These are phyloP conservation scores for Ceratina calcarata DNA, from an alignment of 1,140 invertebrate species.

Conservation along the genomic window DNA sequence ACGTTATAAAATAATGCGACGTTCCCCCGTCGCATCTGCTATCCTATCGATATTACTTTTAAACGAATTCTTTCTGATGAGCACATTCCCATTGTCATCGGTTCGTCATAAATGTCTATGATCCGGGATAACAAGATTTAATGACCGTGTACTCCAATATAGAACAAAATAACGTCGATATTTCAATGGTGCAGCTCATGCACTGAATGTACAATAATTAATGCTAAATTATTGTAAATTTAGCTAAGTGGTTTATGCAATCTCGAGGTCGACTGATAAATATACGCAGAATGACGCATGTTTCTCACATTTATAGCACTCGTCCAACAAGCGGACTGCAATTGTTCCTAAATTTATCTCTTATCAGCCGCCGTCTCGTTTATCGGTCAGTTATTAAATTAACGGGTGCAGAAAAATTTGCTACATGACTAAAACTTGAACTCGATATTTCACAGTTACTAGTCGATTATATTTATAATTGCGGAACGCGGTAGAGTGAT, in stretches of 20 bases:
- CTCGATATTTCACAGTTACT: not conserved
- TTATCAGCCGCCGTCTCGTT: not conserved
- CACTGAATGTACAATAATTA: no score
- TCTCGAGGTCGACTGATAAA: slow-evolving; percentile 1
- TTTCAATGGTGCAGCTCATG: no score
- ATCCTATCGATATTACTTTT: no score
- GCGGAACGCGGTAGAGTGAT: not conserved
- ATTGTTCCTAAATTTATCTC: not conserved
- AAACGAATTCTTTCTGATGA: no score
- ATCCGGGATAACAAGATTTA: no score
- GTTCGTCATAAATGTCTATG: no score
- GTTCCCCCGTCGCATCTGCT: not conserved
- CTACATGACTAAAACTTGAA: no score
- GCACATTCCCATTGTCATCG: no score
- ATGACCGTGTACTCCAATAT: no score
- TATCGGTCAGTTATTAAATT: not conserved
- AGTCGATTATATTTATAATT: no score
- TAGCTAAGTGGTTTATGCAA: not conserved
- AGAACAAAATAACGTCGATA: no score
- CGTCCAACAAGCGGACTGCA: not conserved
- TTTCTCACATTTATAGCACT: not conserved
- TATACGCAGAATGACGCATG: slow-evolving; percentile 16
- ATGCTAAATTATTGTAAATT: not conserved
- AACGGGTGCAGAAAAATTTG: not conserved
- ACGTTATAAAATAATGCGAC: no score